Evolutionary conservation across 1,140 invertebrate genomes (phyloP).

Genomic region (Drosophila hydei): DNA sequence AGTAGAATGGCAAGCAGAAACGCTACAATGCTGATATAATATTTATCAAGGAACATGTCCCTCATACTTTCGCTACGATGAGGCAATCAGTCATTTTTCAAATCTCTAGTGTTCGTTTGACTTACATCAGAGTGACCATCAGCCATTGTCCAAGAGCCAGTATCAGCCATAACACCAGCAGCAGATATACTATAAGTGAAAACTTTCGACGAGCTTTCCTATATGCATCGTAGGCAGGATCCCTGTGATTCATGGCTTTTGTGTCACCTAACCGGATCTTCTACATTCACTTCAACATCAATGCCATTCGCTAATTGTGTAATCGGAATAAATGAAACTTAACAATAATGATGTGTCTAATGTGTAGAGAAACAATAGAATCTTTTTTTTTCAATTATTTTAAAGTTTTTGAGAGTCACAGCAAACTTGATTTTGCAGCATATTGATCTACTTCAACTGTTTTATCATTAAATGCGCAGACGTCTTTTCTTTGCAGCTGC

Average conservation of each 20-base stretch:
- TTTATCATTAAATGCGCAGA: neutral
- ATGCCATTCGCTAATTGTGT: slow-evolving; percentile 8
- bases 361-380: neutral
- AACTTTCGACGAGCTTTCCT: slow-evolving; percentile 24
- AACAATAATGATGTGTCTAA: neutral
- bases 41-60: too few relatives aligned
- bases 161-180: slow-evolving; percentile 10
- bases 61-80: too few relatives aligned
- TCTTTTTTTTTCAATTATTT: neutral
- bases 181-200: slow-evolving; percentile 6
- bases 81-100: too few relatives aligned
- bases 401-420: neutral
- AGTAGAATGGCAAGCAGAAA: slow-evolving; percentile 22
- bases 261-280: neutral
- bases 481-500: neutral
- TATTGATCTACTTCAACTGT: neutral
- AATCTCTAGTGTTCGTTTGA: neutral
- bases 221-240: slow-evolving; percentile 13
- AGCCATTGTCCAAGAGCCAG: slow-evolving; percentile 43
- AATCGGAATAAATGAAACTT: neutral
- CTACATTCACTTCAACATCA: slow-evolving; percentile 13
- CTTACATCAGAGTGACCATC: slow-evolving; percentile 37
- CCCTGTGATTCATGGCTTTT: neutral
- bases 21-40: neutral
- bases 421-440: slow-evolving; percentile 4